These are phyloP conservation scores for Mythimna lalbum DNA, from an alignment of 2,888 invertebrate species.

Conservation along the genomic window DNA sequence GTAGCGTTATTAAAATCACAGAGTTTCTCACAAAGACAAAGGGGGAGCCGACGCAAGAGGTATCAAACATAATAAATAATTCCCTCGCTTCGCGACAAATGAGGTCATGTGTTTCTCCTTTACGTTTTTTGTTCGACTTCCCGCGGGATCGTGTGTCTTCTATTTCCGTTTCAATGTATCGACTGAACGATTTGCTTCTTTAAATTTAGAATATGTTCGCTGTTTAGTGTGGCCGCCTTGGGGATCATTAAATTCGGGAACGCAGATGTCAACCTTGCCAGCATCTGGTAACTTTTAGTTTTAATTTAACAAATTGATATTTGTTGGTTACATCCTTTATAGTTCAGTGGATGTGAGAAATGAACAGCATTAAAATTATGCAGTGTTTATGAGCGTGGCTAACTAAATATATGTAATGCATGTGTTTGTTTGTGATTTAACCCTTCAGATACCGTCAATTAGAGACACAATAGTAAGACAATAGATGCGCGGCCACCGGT, in stretches of 20 bases:
- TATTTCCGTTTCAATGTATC: conserved; percentile 89
- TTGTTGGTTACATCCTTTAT: conserved; percentile 59
- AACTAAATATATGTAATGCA: conserved; percentile 48
- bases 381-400: conserved; percentile 48
- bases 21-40: conserved; percentile 80
- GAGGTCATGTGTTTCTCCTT: conserved; percentile 90
- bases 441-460: too few relatives aligned
- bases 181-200: conserved; percentile 89
- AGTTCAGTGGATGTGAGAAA: conserved; percentile 56
- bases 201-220: conserved; percentile 89
- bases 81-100: conserved; percentile 88
- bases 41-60: conserved; percentile 81
- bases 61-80: conserved; percentile 90
- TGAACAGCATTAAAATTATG: conserved; percentile 52
- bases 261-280: conserved; percentile 82
- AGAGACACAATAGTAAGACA: too few relatives aligned
- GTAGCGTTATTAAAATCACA: conserved; percentile 82
- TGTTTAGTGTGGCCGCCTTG: conserved; percentile 87
- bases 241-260: conserved; percentile 86
- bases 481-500: too few relatives aligned
- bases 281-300: conserved; percentile 83
- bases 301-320: conserved; percentile 72
- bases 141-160: conserved; percentile 90
- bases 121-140: conserved; percentile 87
- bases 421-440: conserved; percentile 28